phyloP scores from a whole-genome alignment of 23 tunicate genomes.

The Clavelina lepadiformis region DNA sequence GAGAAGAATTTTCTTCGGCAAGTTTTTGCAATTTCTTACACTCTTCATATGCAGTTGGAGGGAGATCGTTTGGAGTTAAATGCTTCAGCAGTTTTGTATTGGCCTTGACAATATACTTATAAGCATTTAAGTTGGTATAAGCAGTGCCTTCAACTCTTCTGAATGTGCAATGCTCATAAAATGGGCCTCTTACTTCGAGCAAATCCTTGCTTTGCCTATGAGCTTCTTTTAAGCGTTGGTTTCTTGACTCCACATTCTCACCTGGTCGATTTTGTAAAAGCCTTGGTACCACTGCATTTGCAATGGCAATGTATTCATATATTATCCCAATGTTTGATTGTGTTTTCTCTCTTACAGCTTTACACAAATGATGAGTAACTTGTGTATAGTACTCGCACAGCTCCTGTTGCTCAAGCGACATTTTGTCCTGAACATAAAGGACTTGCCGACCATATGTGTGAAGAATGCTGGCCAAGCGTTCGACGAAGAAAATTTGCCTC shows the following conservation, averaged over 20 bases:
- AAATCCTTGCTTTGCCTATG: slow-evolving; percentile 6
- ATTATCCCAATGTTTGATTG: slow-evolving; percentile 31
- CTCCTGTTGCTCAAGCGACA: slow-evolving; percentile 1
- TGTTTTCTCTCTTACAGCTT: slow-evolving; percentile 15
- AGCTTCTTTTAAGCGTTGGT: slow-evolving; percentile 22
- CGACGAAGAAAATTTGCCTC: slow-evolving; percentile 15
- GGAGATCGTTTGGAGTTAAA: background rate
- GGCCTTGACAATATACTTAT: slow-evolving; percentile 50
- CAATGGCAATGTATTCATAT: slow-evolving; percentile 42
- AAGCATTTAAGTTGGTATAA: slow-evolving; percentile 49
- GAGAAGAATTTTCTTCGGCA: slow-evolving; percentile 29
- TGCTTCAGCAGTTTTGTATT: slow-evolving; percentile 40
- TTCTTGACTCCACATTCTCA: slow-evolving; percentile 11
- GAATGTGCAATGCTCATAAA: slow-evolving; percentile 46
- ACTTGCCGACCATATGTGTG: slow-evolving; percentile 72
- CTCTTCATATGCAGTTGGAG: slow-evolving; percentile 1
- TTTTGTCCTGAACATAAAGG: slow-evolving; percentile 24
- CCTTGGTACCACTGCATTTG: slow-evolving; percentile 45
- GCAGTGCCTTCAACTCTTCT: slow-evolving; percentile 22
- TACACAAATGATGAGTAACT: slow-evolving; percentile 29
- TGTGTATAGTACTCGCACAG: slow-evolving; percentile 42
- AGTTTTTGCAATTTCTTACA: slow-evolving; percentile 25
- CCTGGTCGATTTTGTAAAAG: slow-evolving; percentile 18
- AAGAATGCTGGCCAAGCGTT: slow-evolving; percentile 46
- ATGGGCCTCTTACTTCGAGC: background rate